Evolutionary conservation across 2,888 invertebrate species (phyloP).

Genomic region (Nemoura dubitans): DNA sequence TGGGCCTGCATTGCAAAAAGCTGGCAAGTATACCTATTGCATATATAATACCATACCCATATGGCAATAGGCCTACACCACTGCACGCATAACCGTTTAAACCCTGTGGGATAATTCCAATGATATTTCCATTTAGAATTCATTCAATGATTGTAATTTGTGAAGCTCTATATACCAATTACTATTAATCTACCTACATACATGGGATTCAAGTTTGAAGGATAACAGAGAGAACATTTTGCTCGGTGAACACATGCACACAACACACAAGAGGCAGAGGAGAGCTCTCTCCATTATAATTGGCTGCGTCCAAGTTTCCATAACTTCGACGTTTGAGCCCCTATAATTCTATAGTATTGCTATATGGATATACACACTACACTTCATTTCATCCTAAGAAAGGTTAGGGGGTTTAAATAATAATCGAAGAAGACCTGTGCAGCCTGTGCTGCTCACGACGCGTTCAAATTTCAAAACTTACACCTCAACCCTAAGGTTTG

Average conservation of each 20-base stretch:
- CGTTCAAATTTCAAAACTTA: too few species aligned
- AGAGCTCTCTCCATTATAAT: not conserved
- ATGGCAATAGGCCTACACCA: too few species aligned
- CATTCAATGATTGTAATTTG: not conserved
- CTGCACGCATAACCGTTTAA: not conserved
- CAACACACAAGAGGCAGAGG: not conserved
- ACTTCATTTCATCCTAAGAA: too few species aligned
- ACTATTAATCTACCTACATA: not conserved
- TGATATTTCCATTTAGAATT: not conserved
- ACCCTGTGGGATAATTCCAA: not conserved
- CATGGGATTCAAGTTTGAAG: not conserved
- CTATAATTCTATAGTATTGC: too few species aligned
- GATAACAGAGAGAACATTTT: not conserved
- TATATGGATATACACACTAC: too few species aligned
- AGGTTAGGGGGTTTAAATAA: too few species aligned
- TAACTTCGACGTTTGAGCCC: not conserved
- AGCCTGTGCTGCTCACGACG: too few species aligned
- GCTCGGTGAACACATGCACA: not conserved
- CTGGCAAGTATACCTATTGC: too few species aligned
- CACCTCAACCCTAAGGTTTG: too few species aligned
- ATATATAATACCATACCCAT: too few species aligned
- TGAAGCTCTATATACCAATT: not conserved
- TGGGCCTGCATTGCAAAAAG: not conserved
- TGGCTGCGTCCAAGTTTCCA: not conserved
- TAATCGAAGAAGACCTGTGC: too few species aligned